Conservation (phyloP, 1,140 invertebrate species). For the Neotoxoptera formosana region DNA sequence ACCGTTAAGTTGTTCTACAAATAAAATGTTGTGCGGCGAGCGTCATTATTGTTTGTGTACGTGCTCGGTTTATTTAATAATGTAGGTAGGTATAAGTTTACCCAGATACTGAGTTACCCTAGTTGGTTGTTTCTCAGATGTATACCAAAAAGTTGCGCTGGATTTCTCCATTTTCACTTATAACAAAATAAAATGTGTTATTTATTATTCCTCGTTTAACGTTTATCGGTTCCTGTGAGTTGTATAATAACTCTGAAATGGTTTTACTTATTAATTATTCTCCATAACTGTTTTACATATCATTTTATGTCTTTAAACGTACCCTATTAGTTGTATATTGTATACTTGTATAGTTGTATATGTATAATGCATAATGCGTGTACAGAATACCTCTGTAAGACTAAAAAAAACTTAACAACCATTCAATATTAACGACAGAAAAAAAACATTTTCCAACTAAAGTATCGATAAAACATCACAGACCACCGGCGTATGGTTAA, state of each 20-base stretch:
- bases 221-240: not conserved
- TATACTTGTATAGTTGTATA: not conserved
- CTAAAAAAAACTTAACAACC: not conserved
- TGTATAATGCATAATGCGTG: not conserved
- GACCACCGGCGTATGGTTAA: not conserved
- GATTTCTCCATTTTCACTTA: not conserved
- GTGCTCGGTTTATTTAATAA: slow-evolving; percentile 9
- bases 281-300: not conserved
- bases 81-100: not conserved
- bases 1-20: slow-evolving; percentile 14
- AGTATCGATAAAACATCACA: not conserved
- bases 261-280: not conserved
- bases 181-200: not conserved
- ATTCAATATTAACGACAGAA: not conserved
- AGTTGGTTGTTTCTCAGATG: not conserved
- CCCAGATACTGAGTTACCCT: not conserved
- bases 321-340: not conserved
- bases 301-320: not conserved
- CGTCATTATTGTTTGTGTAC: not conserved
- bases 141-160: not conserved
- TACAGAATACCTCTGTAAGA: not conserved
- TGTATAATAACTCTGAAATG: not conserved
- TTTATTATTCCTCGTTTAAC: not conserved
- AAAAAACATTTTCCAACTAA: not conserved
- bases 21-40: not conserved